These are phyloP conservation scores for Carlito syrichta DNA, from an alignment of 2,113 vertebrate genomes.

Conservation along the genomic window DNA sequence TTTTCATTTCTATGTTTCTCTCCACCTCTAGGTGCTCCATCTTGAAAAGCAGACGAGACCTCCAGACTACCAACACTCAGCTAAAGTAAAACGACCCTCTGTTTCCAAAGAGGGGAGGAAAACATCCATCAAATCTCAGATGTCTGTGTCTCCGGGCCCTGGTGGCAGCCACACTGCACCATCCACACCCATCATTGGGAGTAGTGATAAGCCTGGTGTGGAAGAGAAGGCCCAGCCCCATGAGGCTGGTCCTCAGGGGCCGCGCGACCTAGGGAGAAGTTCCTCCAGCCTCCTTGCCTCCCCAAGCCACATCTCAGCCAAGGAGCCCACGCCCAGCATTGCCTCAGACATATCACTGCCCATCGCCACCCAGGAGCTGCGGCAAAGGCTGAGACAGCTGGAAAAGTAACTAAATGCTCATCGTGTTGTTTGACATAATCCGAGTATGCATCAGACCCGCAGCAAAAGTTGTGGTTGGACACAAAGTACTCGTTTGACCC, in stretches of 20 bases:
- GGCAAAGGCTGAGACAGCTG: constrained; percentile 90
- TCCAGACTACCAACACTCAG: constrained; percentile 86
- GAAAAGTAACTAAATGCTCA: constrained; percentile 87
- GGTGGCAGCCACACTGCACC: constrained; percentile 66
- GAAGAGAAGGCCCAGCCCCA: constrained; percentile 74
- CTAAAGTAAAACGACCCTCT: constrained; percentile 86
- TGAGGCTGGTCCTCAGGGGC: constrained; percentile 77
- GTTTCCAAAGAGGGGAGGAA: constrained; percentile 83
- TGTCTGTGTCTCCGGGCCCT: constrained; percentile 59
- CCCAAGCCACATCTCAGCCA: constrained; percentile 85
- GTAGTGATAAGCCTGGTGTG: constrained; percentile 66
- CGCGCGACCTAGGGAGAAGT: constrained; percentile 83
- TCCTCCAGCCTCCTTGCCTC: constrained; percentile 89
- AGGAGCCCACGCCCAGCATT: constrained; percentile 96
- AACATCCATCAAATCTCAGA: constrained; percentile 77
- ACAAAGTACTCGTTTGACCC: no score
- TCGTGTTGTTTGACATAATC: fast-evolving
- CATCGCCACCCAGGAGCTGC: constrained; percentile 93
- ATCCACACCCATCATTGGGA: constrained; percentile 78
- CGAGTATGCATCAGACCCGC: fast-evolving
- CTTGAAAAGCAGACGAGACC: constrained; percentile 82
- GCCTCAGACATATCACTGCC: constrained; percentile 96
- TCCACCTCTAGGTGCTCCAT: constrained; percentile 86
- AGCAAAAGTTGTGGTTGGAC: no score
- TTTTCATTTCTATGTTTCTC: neutral